Conservation (phyloP, 2,797 vertebrate genomes). For the Tadarida brasiliensis region DNA sequence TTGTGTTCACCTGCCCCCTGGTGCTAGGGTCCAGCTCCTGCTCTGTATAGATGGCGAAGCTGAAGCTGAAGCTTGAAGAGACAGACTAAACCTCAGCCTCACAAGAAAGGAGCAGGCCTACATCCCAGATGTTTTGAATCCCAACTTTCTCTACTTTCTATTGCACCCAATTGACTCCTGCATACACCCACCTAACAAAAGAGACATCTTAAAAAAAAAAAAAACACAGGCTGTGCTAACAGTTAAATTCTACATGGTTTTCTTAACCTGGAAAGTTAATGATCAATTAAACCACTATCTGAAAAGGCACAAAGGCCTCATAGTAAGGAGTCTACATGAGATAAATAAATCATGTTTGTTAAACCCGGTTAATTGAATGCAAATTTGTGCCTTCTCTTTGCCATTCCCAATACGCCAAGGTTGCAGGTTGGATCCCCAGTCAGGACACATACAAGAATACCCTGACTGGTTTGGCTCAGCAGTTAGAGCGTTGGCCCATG, state of each 20-base stretch:
- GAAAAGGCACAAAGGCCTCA: background rate
- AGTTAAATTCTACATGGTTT: background rate
- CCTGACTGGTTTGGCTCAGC: too few relatives aligned
- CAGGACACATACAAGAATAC: background rate
- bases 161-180: background rate
- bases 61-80: background rate
- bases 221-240: background rate
- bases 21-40: background rate
- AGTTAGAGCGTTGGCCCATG: too few relatives aligned
- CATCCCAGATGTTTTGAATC: background rate
- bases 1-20: background rate
- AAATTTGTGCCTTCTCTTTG: background rate
- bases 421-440: background rate
- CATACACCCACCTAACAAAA: background rate
- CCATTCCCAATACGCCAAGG: background rate
- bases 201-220: too few relatives aligned
- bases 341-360: constrained; percentile 9
- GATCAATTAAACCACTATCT: background rate
- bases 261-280: background rate
- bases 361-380: background rate
- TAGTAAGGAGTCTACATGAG: background rate
- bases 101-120: background rate
- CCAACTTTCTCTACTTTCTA: background rate
- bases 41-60: background rate
- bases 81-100: background rate